Conservation (phyloP, 2,113 vertebrate genomes). For the Pheucticus melanocephalus region DNA sequence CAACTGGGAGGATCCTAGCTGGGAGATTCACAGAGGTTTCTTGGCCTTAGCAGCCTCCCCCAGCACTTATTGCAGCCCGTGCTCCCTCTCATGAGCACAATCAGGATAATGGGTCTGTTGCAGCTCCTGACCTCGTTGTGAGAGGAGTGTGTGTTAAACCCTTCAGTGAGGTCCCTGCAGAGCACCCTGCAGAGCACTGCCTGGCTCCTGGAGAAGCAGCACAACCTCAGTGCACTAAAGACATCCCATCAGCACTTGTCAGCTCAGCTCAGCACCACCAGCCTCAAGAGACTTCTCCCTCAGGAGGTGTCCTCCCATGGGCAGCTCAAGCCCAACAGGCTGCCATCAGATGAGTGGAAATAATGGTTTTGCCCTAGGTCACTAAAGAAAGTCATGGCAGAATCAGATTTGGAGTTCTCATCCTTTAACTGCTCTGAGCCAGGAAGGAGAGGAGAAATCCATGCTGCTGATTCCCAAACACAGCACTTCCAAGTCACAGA, state of each 20-base stretch:
- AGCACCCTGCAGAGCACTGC: neutral
- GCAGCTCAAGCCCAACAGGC: neutral
- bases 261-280: neutral
- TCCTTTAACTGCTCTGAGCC: neutral
- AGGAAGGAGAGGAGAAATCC: neutral
- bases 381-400: neutral
- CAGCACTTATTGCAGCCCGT: neutral
- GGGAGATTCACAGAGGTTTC: neutral
- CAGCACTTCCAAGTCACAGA: neutral
- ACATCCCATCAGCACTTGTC: neutral
- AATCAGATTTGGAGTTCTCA: neutral
- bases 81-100: neutral
- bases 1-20: neutral
- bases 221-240: neutral
- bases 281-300: neutral
- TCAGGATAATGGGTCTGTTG: neutral
- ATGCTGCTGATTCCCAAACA: neutral
- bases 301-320: accelerated
- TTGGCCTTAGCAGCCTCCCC: neutral
- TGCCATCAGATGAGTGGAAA: neutral
- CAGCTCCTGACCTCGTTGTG: neutral
- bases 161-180: neutral
- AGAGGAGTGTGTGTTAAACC: neutral
- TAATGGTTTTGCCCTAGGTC: neutral
- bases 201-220: neutral